A percentile compares a stretch with the other conserved stretches of the same genome.
These are phyloP conservation scores for Ciconia stormi DNA, from an alignment of 2,113 vertebrate species.

Conservation along the genomic window DNA sequence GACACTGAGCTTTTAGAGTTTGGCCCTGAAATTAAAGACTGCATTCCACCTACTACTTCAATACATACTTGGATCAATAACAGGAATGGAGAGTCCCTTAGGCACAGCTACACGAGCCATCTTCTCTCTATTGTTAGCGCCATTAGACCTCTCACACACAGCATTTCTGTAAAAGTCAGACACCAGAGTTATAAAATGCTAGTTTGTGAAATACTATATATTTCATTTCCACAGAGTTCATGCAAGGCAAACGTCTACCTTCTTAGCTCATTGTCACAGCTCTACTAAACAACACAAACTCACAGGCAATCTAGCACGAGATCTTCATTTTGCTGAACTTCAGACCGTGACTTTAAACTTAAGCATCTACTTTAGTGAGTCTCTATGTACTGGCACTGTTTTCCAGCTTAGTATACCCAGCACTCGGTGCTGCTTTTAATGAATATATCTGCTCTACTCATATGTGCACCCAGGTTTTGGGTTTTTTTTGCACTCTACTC, in stretches of 20 bases:
- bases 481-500: neutral
- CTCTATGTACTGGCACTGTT: neutral
- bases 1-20: conserved; percentile 14
- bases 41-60: neutral
- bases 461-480: accelerated
- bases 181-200: neutral
- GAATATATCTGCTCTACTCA: neutral
- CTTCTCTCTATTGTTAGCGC: conserved; percentile 71
- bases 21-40: neutral
- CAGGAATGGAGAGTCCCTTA: conserved; percentile 79
- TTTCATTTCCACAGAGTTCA: neutral
- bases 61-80: conserved; percentile 82
- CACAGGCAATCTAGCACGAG: neutral
- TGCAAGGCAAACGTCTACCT: neutral
- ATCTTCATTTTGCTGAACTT: neutral
- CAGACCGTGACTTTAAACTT: neutral
- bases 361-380: neutral
- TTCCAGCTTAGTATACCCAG: neutral
- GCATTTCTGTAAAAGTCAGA: conserved; percentile 54
- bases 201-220: neutral
- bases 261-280: neutral
- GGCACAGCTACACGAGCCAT: conserved; percentile 37
- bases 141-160: conserved; percentile 32
- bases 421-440: neutral
- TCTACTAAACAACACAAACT: neutral